These are phyloP conservation scores for Acromyrmex heyeri DNA, from an alignment of 1,140 invertebrate genomes.

Conservation along the genomic window DNA sequence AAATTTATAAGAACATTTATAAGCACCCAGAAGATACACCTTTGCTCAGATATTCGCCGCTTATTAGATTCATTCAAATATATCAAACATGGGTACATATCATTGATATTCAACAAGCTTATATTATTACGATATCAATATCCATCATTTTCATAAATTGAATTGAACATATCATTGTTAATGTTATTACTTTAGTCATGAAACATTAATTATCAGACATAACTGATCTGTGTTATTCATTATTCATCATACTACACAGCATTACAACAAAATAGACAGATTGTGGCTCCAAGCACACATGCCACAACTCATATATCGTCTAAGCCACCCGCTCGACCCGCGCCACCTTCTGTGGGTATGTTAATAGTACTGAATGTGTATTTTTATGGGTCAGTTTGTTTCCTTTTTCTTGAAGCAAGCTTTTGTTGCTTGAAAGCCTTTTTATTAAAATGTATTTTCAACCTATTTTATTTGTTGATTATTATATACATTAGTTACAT, in stretches of 20 bases:
- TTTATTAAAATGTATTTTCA: slow-evolving; percentile 29
- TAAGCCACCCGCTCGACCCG: slow-evolving; percentile 86
- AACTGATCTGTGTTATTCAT: slow-evolving; percentile 74
- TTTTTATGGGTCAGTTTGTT: slow-evolving; percentile 45
- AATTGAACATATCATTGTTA: not conserved
- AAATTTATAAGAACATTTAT: not conserved
- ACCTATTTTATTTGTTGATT: not conserved
- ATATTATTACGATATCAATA: not conserved
- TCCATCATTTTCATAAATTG: slow-evolving; percentile 34
- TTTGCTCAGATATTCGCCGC: not conserved
- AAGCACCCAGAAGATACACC: not conserved
- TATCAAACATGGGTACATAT: slow-evolving; percentile 28
- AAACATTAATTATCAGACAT: slow-evolving; percentile 45
- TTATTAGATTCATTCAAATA: not conserved
- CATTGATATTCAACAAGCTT: not conserved
- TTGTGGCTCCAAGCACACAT: slow-evolving; percentile 83
- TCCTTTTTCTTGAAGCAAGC: slow-evolving; percentile 8
- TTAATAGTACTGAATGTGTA: slow-evolving; percentile 74
- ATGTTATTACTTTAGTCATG: not conserved
- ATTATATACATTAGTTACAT: not conserved
- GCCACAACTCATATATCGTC: slow-evolving; percentile 83
- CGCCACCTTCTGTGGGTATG: slow-evolving; percentile 86
- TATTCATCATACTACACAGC: slow-evolving; percentile 82
- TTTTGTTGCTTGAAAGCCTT: slow-evolving; percentile 41
- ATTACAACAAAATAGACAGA: slow-evolving; percentile 85